A percentile compares a stretch with the other conserved stretches of the same genome.
These are phyloP conservation scores for Dasyprocta punctata DNA, from an alignment of 2,113 vertebrate species.

Conservation along the genomic window DNA sequence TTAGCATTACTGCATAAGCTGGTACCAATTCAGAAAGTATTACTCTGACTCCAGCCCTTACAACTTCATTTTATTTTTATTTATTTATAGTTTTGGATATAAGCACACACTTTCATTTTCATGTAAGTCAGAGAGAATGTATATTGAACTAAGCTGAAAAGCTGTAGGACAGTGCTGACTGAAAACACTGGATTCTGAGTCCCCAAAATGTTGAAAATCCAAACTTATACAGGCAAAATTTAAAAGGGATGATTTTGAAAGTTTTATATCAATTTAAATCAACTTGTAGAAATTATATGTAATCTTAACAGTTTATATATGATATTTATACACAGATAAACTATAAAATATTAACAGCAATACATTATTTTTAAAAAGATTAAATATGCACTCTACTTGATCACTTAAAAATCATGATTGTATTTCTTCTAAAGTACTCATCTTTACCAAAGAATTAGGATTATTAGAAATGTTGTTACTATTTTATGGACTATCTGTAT, in stretches of 20 bases:
- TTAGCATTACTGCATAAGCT: neutral
- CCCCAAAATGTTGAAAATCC: conserved; percentile 50
- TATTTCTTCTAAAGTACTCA: too few species aligned
- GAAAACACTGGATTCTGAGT: conserved; percentile 49
- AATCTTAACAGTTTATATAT: too few species aligned
- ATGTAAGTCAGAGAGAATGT: conserved; percentile 10
- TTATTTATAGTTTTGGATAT: neutral
- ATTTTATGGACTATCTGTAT: too few species aligned
- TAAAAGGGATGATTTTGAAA: conserved; percentile 63
- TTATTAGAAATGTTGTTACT: too few species aligned
- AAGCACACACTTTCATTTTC: conserved; percentile 42
- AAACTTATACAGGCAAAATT: conserved; percentile 64
- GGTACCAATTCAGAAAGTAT: neutral
- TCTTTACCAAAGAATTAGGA: too few species aligned
- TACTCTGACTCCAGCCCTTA: neutral
- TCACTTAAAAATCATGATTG: too few species aligned
- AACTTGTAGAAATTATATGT: conserved; percentile 36
- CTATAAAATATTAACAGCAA: too few species aligned
- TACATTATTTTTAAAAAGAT: too few species aligned
- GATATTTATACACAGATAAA: too few species aligned
- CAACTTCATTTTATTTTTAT: neutral
- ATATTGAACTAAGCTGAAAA: conserved; percentile 33
- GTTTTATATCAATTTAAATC: conserved; percentile 24
- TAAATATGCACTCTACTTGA: too few species aligned
- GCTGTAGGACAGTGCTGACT: neutral